phyloP scores from a whole-genome alignment of 2,888 invertebrate species.

The Chironomus tentans region DNA sequence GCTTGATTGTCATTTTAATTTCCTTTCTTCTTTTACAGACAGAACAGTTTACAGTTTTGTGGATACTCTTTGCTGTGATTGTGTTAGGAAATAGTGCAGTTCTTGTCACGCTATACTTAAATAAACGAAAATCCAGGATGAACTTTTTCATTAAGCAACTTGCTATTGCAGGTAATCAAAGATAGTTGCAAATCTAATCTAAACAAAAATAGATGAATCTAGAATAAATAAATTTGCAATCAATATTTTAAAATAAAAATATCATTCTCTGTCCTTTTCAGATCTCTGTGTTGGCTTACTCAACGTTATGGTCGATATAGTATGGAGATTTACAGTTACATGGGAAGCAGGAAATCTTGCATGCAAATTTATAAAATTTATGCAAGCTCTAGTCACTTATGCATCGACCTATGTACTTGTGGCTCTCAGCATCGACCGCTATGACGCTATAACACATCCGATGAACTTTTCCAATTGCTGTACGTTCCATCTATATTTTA shows the following conservation, averaged over 20 bases:
- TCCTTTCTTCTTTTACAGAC: conserved; percentile 51
- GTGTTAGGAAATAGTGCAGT: conserved; percentile 81
- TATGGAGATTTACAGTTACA: conserved; percentile 79
- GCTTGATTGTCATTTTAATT: no score
- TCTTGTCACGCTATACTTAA: conserved; percentile 68
- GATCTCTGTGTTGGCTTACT: conserved; percentile 82
- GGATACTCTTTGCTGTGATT: conserved; percentile 75
- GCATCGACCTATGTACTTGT: conserved; percentile 89
- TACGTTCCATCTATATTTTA: conserved; percentile 49
- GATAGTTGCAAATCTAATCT: no score
- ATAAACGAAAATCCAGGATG: conserved; percentile 82
- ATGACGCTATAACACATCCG: conserved; percentile 87
- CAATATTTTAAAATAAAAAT: not conserved
- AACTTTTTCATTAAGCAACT: conserved; percentile 92
- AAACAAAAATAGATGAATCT: not conserved
- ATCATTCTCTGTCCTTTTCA: conserved; percentile 44
- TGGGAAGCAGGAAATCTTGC: conserved; percentile 84
- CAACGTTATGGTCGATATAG: conserved; percentile 80
- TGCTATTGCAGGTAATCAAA: conserved; percentile 75
- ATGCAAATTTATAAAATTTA: conserved; percentile 78
- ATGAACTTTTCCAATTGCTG: conserved; percentile 93
- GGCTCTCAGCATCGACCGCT: conserved; percentile 83
- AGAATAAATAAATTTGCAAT: not conserved
- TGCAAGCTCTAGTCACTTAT: conserved; percentile 81
- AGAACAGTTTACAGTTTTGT: conserved; percentile 77